These are phyloP conservation scores for Apoderus coryli DNA, from an alignment of 2,888 invertebrate species.

Conservation along the genomic window DNA sequence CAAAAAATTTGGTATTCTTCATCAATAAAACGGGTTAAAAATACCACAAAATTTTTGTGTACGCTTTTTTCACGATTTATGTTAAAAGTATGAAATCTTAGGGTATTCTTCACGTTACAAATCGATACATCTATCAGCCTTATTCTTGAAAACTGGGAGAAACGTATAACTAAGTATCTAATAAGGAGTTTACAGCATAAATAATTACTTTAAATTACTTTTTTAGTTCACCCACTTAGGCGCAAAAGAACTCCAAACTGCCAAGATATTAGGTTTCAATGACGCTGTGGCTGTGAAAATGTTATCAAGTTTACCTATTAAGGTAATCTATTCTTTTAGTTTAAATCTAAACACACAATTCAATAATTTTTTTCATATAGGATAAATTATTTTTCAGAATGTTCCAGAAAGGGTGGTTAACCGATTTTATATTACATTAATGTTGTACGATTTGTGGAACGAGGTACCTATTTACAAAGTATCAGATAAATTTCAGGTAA, in stretches of 20 bases:
- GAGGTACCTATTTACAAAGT: conserved; percentile 49
- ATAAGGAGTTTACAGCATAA: too few species aligned
- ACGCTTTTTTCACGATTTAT: too few species aligned
- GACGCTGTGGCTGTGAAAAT: conserved; percentile 56
- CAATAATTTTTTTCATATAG: neutral
- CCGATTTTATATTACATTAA: conserved; percentile 74
- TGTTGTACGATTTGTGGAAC: conserved; percentile 67
- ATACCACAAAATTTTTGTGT: too few species aligned
- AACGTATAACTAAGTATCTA: too few species aligned
- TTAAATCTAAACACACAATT: neutral
- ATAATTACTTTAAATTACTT: too few species aligned
- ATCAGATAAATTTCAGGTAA: conserved; percentile 48
- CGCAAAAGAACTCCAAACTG: conserved; percentile 51
- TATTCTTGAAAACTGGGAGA: too few species aligned
- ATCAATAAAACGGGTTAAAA: too few species aligned
- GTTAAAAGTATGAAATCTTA: too few species aligned
- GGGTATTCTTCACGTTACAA: too few species aligned
- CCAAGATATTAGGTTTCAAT: conserved; percentile 60
- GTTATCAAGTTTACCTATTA: conserved; percentile 49
- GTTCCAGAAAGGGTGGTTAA: conserved; percentile 46
- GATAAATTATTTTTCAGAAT: conserved; percentile 32
- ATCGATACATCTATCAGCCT: too few species aligned
- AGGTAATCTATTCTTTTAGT: conserved; percentile 31
- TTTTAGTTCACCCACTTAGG: conserved; percentile 47
- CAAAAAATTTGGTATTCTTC: too few species aligned